Percentiles rank a stretch among this genome's conserved stretches.
Conservation (phyloP, 2,888 invertebrate genomes). For the Heliconius ismenius region DNA sequence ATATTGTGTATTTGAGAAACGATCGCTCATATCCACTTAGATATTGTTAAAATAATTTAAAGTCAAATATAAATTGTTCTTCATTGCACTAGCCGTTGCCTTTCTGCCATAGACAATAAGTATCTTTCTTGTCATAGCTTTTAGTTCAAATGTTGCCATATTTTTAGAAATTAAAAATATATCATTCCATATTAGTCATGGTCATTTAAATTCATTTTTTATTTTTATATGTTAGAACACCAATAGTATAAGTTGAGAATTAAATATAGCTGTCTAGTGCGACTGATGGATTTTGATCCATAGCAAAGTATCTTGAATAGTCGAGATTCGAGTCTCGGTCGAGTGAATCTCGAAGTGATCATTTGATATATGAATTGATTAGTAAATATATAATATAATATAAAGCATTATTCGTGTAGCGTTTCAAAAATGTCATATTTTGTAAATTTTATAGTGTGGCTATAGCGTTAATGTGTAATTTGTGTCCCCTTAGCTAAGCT, state of each 20-base stretch:
- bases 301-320: slow-evolving; percentile 40
- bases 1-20: slow-evolving; percentile 59
- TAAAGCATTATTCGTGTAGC: slow-evolving; percentile 76
- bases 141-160: slow-evolving; percentile 44
- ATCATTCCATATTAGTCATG: slow-evolving; percentile 52
- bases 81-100: slow-evolving; percentile 43
- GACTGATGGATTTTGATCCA: slow-evolving; percentile 39
- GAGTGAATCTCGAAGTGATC: slow-evolving; percentile 63
- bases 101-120: slow-evolving; percentile 46
- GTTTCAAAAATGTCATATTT: slow-evolving; percentile 81
- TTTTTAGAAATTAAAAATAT: slow-evolving; percentile 37
- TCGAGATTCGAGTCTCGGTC: slow-evolving; percentile 44
- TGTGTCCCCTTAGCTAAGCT: slow-evolving; percentile 77
- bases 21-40: slow-evolving; percentile 77
- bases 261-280: slow-evolving; percentile 43
- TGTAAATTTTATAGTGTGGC: slow-evolving; percentile 82
- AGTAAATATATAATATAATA: slow-evolving; percentile 61
- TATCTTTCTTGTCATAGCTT: slow-evolving; percentile 42
- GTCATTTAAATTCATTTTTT: slow-evolving; percentile 36
- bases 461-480: slow-evolving; percentile 75
- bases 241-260: slow-evolving; percentile 58
- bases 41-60: slow-evolving; percentile 53
- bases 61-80: slow-evolving; percentile 37
- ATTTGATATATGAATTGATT: slow-evolving; percentile 76
- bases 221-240: slow-evolving; percentile 47